Evolutionary conservation across 2,797 vertebrate genomes (phyloP), one percentile per base, ranked within the genome.

Genomic region (Lophotriccus pileatus): DNA sequence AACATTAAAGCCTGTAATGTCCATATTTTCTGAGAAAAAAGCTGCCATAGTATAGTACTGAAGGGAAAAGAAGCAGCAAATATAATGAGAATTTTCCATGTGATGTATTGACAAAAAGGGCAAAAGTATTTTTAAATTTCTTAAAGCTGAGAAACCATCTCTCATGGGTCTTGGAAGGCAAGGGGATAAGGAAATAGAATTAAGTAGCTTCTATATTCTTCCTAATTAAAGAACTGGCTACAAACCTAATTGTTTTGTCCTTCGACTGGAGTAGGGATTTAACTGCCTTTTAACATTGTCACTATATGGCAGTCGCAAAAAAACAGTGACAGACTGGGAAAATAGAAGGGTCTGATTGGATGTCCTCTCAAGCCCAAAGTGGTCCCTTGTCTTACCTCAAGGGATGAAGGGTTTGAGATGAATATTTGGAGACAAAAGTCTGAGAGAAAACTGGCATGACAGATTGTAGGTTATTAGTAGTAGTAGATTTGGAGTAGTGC

Each of bases 21-120:
- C n/a, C 62, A 30, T 55, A 66, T 43, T 76, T 82, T 84, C 68
- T 37, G 27, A 90, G 28, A 81, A 72, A 88, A 93, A 93, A 56
- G 14, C 28, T 30, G 9, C 14, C 0, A 0, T 36, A 74, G 79
- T 63, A 64, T 1, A 77, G n/a, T 18, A 11, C 32, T 73, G 25
- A 84, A 62, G 17, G 41, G 25, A 73, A 77, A 90, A 10, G 10
- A 79, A 30, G 15, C 2, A 37, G 6, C 19, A 87, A 74, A 85
- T 49, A 3, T 37, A 47, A 91, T 49, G n/a, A 56, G 32, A 60
- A 20, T 66, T 81, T 68, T 78, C 36, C 14, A 21, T 21, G 14
- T 52, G 7, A 59, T 44, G 2, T 27, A 62, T 21, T 76, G 64
- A 46, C 6, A 60, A 36, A 19, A 62, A 66, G 1, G 4, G 8